phyloP scores from a whole-genome alignment of 2,797 vertebrate genomes.

The Tympanoctomys barrerae region DNA sequence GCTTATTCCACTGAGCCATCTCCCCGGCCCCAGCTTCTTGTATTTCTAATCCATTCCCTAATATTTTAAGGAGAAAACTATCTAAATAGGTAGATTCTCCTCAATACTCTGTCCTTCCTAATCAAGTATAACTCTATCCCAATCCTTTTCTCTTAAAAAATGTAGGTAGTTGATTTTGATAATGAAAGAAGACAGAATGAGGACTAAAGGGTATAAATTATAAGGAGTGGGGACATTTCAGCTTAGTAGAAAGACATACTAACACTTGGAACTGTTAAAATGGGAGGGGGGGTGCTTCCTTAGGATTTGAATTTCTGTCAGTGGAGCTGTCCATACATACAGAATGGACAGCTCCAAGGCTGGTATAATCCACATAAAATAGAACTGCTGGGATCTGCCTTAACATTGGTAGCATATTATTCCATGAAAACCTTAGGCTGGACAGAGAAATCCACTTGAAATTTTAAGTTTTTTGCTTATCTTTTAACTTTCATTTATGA shows the following conservation, averaged over 20 bases:
- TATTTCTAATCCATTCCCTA: background rate
- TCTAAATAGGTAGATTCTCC: background rate
- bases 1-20: too few relatives aligned
- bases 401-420: background rate
- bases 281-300: background rate
- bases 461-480: slow-evolving; percentile 1
- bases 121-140: background rate
- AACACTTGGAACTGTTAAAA: background rate
- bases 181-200: slow-evolving; percentile 18
- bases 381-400: background rate
- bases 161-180: background rate
- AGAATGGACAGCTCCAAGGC: background rate
- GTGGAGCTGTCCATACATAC: background rate
- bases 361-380: background rate
- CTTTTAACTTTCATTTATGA: slow-evolving; percentile 3
- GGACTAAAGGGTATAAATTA: background rate
- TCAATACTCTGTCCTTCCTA: background rate
- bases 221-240: slow-evolving; percentile 44
- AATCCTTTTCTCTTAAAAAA: slow-evolving; percentile 38
- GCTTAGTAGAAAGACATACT: background rate
- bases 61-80: background rate
- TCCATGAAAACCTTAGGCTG: slow-evolving; percentile 7
- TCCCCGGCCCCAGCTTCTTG: background rate
- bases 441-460: slow-evolving; percentile 17
- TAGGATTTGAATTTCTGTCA: background rate